These are phyloP conservation scores for Theropithecus gelada DNA, from an alignment of 2,113 vertebrate genomes.

Conservation along the genomic window DNA sequence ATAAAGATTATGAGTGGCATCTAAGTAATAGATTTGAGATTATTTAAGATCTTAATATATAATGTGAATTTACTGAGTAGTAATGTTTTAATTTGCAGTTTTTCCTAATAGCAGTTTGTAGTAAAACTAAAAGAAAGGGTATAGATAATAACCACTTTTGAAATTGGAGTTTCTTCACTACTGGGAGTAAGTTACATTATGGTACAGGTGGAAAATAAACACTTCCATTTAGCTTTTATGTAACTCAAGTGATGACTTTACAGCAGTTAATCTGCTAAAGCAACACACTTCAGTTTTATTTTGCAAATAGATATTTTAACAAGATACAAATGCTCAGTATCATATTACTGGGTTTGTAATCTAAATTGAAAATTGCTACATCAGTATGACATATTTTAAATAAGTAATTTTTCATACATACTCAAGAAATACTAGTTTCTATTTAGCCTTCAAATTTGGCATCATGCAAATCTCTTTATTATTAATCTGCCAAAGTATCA, in stretches of 20 bases:
- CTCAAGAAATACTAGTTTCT: constrained; percentile 18
- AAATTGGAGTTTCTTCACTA: constrained; percentile 71
- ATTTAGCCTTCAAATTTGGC: constrained; percentile 43
- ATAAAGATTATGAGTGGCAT: background rate
- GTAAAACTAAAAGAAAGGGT: constrained; percentile 53
- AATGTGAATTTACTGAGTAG: constrained; percentile 48
- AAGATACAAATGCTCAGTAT: constrained; percentile 37
- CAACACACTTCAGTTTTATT: constrained; percentile 60
- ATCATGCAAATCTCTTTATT: background rate
- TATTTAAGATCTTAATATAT: constrained; percentile 58
- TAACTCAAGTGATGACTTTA: constrained; percentile 52
- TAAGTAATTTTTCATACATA: constrained; percentile 11
- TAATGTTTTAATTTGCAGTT: background rate
- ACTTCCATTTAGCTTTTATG: constrained; percentile 71
- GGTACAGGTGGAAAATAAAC: constrained; percentile 53
- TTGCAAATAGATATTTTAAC: constrained; percentile 60
- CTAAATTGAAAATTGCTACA: constrained; percentile 28
- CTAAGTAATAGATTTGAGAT: constrained; percentile 53
- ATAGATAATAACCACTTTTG: constrained; percentile 66
- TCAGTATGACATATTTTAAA: constrained; percentile 23
- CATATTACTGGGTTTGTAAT: constrained; percentile 46
- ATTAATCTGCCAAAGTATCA: background rate
- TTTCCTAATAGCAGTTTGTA: constrained; percentile 57
- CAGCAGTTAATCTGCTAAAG: constrained; percentile 62
- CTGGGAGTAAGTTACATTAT: constrained; percentile 62